Evolutionary conservation across 2,888 invertebrate species (phyloP).

Genomic region (Adineta ricciae): DNA sequence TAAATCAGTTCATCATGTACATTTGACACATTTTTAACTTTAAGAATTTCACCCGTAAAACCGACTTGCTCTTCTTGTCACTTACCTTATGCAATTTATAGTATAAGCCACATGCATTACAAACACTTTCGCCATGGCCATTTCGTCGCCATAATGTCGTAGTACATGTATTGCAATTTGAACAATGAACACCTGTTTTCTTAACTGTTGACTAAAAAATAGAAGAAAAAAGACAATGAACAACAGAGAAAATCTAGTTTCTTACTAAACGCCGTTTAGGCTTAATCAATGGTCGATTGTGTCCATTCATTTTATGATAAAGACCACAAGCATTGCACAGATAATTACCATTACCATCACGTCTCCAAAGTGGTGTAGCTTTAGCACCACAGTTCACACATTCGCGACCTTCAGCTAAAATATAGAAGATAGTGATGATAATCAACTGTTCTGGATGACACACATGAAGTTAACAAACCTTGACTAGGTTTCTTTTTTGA

Average conservation of each 20-base stretch:
- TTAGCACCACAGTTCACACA: slow-evolving; percentile 34
- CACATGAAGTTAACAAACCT: not conserved
- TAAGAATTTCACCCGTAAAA: not conserved
- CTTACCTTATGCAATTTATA: slow-evolving; percentile 34
- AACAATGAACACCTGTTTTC: slow-evolving; percentile 34
- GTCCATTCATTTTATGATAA: slow-evolving; percentile 35
- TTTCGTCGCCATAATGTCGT: slow-evolving; percentile 34
- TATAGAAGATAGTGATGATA: not conserved
- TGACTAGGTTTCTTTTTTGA: slow-evolving; percentile 20
- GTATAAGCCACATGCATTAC: slow-evolving; percentile 35
- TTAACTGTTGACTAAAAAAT: slow-evolving; percentile 29
- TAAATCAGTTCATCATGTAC: slow-evolving; percentile 4
- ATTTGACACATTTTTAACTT: not conserved
- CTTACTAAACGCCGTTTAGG: slow-evolving; percentile 29
- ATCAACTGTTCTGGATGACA: not conserved
- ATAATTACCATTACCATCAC: slow-evolving; percentile 34
- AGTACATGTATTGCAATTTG: slow-evolving; percentile 33
- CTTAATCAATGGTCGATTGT: slow-evolving; percentile 34
- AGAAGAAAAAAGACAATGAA: not conserved
- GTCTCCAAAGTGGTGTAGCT: slow-evolving; percentile 34
- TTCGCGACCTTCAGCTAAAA: slow-evolving; percentile 28
- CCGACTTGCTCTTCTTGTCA: not conserved
- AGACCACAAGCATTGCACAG: slow-evolving; percentile 34
- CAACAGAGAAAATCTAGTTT: not conserved
- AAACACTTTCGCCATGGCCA: slow-evolving; percentile 31